Base-by-base conservation (phyloP, 2,888 invertebrate genomes). In the Andrena minutula region DNA sequence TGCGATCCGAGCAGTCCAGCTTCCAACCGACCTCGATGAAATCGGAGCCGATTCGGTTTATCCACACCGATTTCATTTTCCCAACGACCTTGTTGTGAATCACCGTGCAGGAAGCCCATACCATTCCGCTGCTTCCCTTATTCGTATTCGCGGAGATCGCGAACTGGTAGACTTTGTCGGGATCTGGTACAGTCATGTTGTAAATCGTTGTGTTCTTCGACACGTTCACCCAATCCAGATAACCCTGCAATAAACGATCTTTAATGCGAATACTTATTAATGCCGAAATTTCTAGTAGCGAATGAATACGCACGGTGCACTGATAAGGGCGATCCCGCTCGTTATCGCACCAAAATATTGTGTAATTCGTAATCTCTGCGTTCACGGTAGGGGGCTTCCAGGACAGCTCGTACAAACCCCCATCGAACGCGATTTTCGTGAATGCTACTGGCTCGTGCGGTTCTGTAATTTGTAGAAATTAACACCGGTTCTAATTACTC, bases 81-180 rank as follows among this genome's bases (percentile, higher is more conserved):
- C 95, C 95, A 10, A 95, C 94, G 26, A 94, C 94, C 91, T 91
- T 93, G 74, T 93, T 93, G 77, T 94, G 94, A 28, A 94, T 95
- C 85, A 96, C 95, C 85, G 96, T 97, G 83, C 98, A 98, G 49
- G 95, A 95, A 10, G 97, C 96, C 98, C 98, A 98, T 12, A 96
- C 95, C 96, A 98, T 97, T 0, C 98, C 98, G 91, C 97, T 97
- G 86, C 97, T 97, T 80, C 95, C 95, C 3, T 93, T 93, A 0
- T 94, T 94, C 58, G 95, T 96, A 90, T 98, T 97, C 0, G 97
- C 97, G 5, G 98, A 96, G 81, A 98, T 97, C 1, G 98, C 98
- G 94, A 98, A 97, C 90, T 96, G 97, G 92, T 96, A 97, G 47
- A 95, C 95, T 75, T 94, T 93, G 79, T 94, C 94, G 71, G 96